Evolutionary conservation across 2,113 vertebrate genomes (phyloP).

Genomic region (Callipepla californica): DNA sequence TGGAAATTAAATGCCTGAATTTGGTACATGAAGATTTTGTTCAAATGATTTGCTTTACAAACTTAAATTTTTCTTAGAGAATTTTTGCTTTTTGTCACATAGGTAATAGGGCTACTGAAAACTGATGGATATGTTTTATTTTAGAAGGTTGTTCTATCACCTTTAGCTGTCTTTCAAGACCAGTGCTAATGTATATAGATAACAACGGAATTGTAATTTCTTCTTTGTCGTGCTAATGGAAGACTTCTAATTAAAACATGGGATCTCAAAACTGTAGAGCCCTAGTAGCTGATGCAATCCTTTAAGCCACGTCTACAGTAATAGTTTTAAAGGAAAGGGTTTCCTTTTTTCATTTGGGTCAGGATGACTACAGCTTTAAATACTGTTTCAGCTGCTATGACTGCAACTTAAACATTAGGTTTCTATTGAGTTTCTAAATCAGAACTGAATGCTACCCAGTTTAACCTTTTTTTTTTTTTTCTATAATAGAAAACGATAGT

Average conservation of each 20-base stretch:
- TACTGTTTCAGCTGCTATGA: conserved; percentile 62
- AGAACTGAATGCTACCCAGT: conserved; percentile 57
- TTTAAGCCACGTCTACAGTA: conserved; percentile 41
- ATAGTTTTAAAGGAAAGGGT: conserved; percentile 40
- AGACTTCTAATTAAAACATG: not conserved
- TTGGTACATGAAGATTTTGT: not conserved
- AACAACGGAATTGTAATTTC: not conserved
- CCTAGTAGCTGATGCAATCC: conserved; percentile 58
- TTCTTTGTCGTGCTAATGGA: not conserved
- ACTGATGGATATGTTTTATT: not conserved
- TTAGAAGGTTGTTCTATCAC: not conserved
- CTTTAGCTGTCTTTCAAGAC: not conserved
- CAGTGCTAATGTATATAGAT: not conserved
- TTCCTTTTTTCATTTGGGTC: conserved; percentile 60
- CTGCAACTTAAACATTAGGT: conserved; percentile 60
- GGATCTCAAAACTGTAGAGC: not conserved
- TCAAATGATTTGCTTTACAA: not conserved
- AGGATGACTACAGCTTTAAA: conserved; percentile 58
- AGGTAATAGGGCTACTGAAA: not conserved
- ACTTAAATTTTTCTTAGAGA: not conserved
- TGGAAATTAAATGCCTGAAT: not conserved
- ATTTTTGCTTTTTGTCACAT: not conserved
- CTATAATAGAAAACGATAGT: conserved; percentile 65
- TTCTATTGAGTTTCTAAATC: conserved; percentile 69
- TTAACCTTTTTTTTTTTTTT: not conserved